A percentile compares a stretch with the other conserved stretches of the same genome.
These are phyloP conservation scores for Catostomus latipinnis DNA, from an alignment of 2,797 vertebrate genomes.

Conservation along the genomic window DNA sequence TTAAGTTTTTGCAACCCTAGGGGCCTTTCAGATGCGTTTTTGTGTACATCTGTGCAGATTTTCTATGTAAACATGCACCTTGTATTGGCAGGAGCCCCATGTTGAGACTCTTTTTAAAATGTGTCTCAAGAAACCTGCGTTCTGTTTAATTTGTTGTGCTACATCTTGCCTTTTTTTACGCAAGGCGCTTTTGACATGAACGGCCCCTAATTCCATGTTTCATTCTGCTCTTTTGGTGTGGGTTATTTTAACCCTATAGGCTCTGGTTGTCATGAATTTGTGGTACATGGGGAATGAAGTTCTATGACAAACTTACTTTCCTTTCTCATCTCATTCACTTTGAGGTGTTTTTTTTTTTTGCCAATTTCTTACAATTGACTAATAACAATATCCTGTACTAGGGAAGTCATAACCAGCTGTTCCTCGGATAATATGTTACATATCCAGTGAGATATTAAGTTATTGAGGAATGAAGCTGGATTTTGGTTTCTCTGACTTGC, in stretches of 20 bases:
- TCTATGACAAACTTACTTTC: background rate
- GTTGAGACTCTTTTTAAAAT: no score
- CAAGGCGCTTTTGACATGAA: no score
- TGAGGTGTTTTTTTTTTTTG: slow-evolving; percentile 30
- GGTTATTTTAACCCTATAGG: background rate
- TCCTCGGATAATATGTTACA: slow-evolving; percentile 47
- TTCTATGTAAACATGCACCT: no score
- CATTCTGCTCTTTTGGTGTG: background rate
- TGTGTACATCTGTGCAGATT: no score
- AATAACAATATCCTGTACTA: slow-evolving; percentile 7
- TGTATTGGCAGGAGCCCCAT: no score
- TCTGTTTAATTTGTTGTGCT: no score
- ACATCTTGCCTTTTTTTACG: no score
- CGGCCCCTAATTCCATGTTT: background rate
- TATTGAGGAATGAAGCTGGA: slow-evolving; percentile 40
- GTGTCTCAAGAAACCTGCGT: no score
- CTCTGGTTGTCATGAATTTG: background rate
- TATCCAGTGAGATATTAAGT: slow-evolving; percentile 48
- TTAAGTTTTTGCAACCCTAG: no score
- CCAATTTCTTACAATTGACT: slow-evolving; percentile 36
- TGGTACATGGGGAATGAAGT: background rate
- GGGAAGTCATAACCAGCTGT: slow-evolving; percentile 28
- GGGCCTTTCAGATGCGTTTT: no score
- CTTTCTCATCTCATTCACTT: slow-evolving; percentile 3
- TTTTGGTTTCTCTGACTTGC: slow-evolving; percentile 30